Percentiles rank a stretch among this genome's conserved stretches.
phyloP scores from a whole-genome alignment of 2,113 vertebrate species.

The Hydropotes inermis region DNA sequence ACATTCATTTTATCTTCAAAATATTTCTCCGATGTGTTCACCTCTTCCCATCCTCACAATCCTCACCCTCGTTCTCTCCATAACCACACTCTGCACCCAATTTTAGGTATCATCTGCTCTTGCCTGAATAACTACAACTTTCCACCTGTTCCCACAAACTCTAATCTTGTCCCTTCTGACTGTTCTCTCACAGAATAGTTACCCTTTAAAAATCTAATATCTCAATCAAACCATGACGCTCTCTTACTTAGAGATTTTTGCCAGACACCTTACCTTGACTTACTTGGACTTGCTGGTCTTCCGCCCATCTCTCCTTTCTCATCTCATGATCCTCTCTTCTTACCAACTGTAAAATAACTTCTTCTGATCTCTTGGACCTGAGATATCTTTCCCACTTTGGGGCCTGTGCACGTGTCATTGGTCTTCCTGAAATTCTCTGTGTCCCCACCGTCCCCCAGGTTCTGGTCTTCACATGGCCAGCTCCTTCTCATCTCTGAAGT shows the following conservation, averaged over 20 bases:
- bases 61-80: neutral
- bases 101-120: neutral
- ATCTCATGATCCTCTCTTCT: neutral
- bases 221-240: neutral
- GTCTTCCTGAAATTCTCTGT: neutral
- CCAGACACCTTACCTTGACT: neutral
- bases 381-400: neutral
- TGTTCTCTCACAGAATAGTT: neutral
- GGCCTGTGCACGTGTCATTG: neutral
- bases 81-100: no score
- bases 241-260: neutral
- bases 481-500: neutral
- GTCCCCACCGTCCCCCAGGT: neutral
- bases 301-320: neutral
- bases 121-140: neutral
- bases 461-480: neutral
- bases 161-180: neutral
- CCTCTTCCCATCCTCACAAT: neutral
- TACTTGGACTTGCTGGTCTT: neutral
- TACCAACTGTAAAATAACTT: neutral
- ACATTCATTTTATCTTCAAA: neutral
- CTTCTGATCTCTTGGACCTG: neutral
- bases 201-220: neutral
- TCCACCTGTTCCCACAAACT: neutral
- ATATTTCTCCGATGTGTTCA: neutral